Evolutionary conservation across 2,888 invertebrate species (phyloP).

Genomic region (Apoderus coryli): DNA sequence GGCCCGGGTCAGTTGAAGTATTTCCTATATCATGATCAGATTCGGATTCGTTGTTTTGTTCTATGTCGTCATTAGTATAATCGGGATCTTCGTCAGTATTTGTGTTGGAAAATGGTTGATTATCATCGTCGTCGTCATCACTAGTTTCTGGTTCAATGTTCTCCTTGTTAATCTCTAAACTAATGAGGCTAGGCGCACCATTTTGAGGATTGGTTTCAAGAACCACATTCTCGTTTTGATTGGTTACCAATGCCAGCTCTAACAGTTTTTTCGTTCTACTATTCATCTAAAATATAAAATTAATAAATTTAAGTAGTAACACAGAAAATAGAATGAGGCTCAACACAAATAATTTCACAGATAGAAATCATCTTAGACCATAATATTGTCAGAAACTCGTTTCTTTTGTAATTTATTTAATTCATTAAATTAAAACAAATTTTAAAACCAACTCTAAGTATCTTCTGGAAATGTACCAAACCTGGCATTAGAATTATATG

Average conservation of each 20-base stretch:
- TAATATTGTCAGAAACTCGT: too few species aligned
- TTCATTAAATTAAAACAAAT: neutral
- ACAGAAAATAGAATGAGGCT: neutral
- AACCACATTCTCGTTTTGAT: neutral
- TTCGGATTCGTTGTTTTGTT: constrained; percentile 1
- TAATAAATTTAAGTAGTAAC: neutral
- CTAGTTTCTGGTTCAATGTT: constrained; percentile 2
- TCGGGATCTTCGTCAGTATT: constrained; percentile 3
- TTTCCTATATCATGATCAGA: neutral
- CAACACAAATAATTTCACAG: neutral
- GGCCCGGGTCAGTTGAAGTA: constrained; percentile 1
- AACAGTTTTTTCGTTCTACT: constrained; percentile 1
- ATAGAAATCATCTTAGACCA: neutral
- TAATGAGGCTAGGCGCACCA: neutral
- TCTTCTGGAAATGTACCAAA: neutral
- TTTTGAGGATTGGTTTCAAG: neutral
- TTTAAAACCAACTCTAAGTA: neutral
- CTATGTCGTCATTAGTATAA: constrained; percentile 1
- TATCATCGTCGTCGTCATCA: constrained; percentile 2
- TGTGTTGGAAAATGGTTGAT: constrained; percentile 2
- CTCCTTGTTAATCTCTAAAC: neutral
- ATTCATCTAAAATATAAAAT: constrained; percentile 2
- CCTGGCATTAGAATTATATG: neutral
- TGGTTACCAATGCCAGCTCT: constrained; percentile 1
- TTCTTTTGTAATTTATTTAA: too few species aligned